Conservation (phyloP, 1,140 invertebrate genomes). For the Drosophila rufa region DNA sequence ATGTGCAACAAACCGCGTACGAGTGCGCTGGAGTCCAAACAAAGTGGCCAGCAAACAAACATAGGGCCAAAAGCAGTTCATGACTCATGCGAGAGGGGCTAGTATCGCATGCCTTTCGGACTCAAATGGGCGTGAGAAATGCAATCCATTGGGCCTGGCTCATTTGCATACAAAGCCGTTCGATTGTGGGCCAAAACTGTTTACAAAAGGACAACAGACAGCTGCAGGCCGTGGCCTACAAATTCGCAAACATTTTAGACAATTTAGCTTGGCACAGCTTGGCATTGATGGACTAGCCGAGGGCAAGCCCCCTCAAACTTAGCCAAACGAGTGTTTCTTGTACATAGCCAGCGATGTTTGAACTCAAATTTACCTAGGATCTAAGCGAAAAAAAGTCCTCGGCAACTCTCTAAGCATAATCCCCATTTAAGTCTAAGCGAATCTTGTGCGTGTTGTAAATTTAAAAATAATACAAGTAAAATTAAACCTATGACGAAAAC, state of each 20-base stretch:
- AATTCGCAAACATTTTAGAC: conserved; percentile 26
- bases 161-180: conserved; percentile 80
- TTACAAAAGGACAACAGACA: conserved; percentile 44
- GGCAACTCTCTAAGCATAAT: conserved; percentile 52
- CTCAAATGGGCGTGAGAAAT: conserved; percentile 52
- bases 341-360: conserved; percentile 42
- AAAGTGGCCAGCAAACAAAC: conserved; percentile 38
- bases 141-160: conserved; percentile 47
- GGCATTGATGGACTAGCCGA: conserved; percentile 43
- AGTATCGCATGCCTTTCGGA: conserved; percentile 19
- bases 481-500: conserved; percentile 17
- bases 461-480: conserved; percentile 34
- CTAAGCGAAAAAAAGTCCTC: conserved; percentile 36
- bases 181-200: conserved; percentile 59
- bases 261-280: conserved; percentile 23
- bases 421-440: conserved; percentile 67
- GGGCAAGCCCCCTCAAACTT: conserved; percentile 13
- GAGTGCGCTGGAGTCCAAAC: conserved; percentile 58
- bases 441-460: conserved; percentile 79
- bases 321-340: conserved; percentile 52
- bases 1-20: conserved; percentile 50
- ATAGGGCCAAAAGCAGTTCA: conserved; percentile 38
- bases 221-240: conserved; percentile 11
- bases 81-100: conserved; percentile 27
- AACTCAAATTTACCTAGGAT: conserved; percentile 41